These are phyloP conservation scores for Archocentrus centrarchus DNA, from an alignment of 2,113 vertebrate genomes.

Conservation along the genomic window DNA sequence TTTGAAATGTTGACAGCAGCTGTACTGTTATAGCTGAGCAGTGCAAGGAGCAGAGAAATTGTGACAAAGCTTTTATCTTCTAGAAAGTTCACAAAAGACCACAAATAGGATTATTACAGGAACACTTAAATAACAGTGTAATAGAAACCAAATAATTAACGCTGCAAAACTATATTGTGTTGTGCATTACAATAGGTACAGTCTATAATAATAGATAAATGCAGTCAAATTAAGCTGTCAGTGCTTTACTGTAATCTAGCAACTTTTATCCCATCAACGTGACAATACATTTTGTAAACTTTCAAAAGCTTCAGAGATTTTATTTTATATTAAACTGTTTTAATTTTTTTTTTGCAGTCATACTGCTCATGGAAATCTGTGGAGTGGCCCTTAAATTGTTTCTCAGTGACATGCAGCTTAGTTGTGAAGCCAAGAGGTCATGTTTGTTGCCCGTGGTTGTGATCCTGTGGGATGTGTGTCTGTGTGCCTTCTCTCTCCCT, in stretches of 20 bases:
- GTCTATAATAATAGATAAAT: not conserved
- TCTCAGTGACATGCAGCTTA: not conserved
- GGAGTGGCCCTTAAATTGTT: slow-evolving; percentile 2
- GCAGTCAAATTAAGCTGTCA: not conserved
- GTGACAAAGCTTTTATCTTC: not conserved
- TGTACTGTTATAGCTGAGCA: accelerated
- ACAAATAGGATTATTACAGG: not conserved
- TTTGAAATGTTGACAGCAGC: not conserved
- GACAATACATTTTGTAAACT: not conserved
- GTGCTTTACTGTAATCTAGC: not conserved
- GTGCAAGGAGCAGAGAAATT: not conserved
- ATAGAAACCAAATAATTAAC: not conserved
- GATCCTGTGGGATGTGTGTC: not conserved
- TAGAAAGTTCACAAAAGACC: not conserved
- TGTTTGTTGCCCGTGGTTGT: not conserved
- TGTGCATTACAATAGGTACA: not conserved
- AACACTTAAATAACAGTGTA: not conserved
- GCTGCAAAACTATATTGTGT: not conserved
- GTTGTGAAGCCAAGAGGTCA: not conserved
- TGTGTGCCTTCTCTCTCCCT: slow-evolving; percentile 14
- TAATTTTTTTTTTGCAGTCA: not conserved
- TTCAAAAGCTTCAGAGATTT: not conserved
- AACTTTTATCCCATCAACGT: not conserved
- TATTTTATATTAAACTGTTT: not conserved
- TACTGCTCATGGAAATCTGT: not conserved